Conservation (phyloP, 2,888 invertebrate genomes). For the Luperina nickerlii region DNA sequence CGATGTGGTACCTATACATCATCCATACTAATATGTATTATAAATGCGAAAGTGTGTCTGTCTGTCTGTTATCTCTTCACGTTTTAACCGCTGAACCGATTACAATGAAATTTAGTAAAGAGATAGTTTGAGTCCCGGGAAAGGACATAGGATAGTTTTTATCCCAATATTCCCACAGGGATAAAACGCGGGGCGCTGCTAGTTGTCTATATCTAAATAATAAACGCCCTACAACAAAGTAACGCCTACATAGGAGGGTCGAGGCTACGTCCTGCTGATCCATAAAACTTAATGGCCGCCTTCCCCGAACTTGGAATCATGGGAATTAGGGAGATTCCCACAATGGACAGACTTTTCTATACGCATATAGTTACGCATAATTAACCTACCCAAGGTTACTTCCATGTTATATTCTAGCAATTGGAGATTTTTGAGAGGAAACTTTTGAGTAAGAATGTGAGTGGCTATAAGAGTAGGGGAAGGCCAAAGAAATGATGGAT, state of each 20-base stretch:
- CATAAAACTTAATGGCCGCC: conserved; percentile 52
- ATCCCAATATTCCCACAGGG: no score
- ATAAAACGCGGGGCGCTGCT: no score
- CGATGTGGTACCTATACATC: background rate
- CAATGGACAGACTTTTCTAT: background rate
- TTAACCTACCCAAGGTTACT: no score
- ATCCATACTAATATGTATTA: no score
- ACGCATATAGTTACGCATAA: background rate
- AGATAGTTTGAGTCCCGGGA: no score
- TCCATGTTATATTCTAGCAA: background rate
- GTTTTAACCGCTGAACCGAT: no score
- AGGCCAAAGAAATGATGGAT: background rate
- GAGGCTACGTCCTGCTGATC: conserved; percentile 26
- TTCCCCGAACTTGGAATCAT: conserved; percentile 28
- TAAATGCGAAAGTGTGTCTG: no score
- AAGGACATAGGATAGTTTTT: no score
- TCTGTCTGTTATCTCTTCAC: no score
- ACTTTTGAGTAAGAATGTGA: background rate
- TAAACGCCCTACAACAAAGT: conserved; percentile 39
- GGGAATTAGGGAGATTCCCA: conserved; percentile 38
- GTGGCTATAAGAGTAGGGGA: background rate
- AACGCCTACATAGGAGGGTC: conserved; percentile 40
- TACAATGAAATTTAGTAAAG: no score
- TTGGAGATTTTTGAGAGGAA: background rate
- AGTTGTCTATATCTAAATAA: background rate